These are phyloP conservation scores for Huso huso DNA, from an alignment of 2,797 vertebrate species.

Conservation along the genomic window DNA sequence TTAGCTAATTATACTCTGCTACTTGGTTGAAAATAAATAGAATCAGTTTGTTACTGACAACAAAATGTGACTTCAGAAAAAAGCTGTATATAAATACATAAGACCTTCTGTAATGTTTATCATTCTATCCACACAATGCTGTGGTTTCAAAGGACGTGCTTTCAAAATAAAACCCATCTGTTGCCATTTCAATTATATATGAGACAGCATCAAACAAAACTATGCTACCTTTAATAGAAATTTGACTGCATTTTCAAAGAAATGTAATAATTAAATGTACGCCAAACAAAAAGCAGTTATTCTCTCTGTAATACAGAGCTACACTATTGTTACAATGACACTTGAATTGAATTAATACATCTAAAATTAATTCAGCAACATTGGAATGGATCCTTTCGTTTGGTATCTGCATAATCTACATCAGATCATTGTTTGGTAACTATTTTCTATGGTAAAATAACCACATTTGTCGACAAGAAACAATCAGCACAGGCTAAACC, in stretches of 20 bases:
- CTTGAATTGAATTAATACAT: slow-evolving; percentile 8
- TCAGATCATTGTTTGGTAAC: not conserved
- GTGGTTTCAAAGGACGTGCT: not conserved
- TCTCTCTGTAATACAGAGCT: not conserved
- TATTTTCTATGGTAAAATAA: no score
- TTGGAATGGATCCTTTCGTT: not conserved
- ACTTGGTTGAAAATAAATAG: no score
- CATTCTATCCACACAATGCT: no score
- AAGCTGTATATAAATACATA: no score
- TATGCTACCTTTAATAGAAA: not conserved
- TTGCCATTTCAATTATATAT: not conserved
- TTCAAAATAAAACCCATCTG: not conserved
- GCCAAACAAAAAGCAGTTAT: slow-evolving; percentile 4
- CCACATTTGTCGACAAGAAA: no score
- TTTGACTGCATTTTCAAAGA: slow-evolving; percentile 12
- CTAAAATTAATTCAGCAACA: slow-evolving; percentile 4
- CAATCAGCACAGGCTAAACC: no score
- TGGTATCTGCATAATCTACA: not conserved
- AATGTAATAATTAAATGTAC: slow-evolving; percentile 10
- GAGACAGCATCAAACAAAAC: not conserved
- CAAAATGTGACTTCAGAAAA: no score
- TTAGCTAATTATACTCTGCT: no score
- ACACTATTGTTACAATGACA: slow-evolving; percentile 3
- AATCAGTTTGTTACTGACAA: no score
- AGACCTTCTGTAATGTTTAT: no score